Conservation (phyloP, 1,140 invertebrate genomes). For the Acromyrmex echinatior region DNA sequence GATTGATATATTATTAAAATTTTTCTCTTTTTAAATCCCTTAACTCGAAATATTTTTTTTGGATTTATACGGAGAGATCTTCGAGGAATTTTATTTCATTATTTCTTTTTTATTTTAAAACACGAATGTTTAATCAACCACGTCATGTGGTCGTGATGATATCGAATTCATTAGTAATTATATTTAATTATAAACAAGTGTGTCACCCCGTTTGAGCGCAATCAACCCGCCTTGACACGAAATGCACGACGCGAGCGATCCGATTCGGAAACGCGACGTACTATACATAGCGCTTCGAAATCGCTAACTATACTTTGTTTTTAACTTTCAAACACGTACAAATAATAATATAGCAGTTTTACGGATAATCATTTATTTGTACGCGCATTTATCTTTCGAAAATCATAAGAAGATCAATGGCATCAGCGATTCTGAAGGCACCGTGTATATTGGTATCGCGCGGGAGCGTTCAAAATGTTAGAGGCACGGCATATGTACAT, state of each 20-base stretch:
- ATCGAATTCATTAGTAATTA: slow-evolving; percentile 6
- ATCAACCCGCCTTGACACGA: slow-evolving; percentile 11
- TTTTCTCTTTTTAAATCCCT: background rate
- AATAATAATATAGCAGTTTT: background rate
- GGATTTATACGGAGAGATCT: background rate
- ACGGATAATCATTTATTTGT: background rate
- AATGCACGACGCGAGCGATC: slow-evolving; percentile 20
- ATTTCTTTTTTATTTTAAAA: background rate
- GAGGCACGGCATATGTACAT: slow-evolving; percentile 32
- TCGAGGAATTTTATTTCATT: slow-evolving; percentile 24
- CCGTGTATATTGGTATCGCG: background rate
- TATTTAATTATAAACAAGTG: slow-evolving; percentile 18
- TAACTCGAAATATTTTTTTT: background rate
- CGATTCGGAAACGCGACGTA: background rate
- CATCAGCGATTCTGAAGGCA: background rate
- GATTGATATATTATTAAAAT: background rate
- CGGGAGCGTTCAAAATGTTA: slow-evolving; percentile 25
- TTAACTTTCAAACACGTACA: background rate
- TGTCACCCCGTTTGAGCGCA: slow-evolving; percentile 55
- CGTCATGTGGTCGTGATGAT: background rate
- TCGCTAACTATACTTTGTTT: background rate
- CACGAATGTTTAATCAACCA: background rate
- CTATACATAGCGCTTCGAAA: background rate
- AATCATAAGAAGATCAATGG: background rate
- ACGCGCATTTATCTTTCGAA: background rate